Percentiles rank a stretch among this genome's conserved stretches.
These are phyloP conservation scores for Rhopalosiphum nymphaeae DNA, from an alignment of 2,888 invertebrate genomes.

Conservation along the genomic window DNA sequence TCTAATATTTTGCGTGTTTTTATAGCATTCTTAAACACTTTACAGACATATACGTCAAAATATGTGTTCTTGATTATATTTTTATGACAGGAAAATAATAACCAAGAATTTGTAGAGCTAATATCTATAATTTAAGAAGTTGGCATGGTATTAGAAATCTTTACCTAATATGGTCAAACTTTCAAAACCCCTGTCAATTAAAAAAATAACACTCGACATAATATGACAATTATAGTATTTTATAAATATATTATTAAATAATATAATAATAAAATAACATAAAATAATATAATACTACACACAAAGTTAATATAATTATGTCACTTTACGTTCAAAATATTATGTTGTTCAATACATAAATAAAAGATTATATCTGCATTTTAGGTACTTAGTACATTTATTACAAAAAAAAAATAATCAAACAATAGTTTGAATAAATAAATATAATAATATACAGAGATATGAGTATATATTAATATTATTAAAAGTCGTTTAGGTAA, in stretches of 20 bases:
- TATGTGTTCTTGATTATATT: slow-evolving; percentile 40
- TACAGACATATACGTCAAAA: slow-evolving; percentile 2
- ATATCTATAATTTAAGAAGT: slow-evolving; percentile 20
- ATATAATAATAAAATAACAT: too few species aligned
- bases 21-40: neutral
- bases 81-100: slow-evolving; percentile 44
- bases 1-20: neutral
- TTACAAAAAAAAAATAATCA: neutral
- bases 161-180: slow-evolving; percentile 19
- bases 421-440: neutral
- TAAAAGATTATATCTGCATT: neutral
- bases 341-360: neutral
- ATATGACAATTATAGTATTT: neutral
- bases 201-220: neutral
- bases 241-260: neutral
- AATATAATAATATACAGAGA: neutral
- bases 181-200: slow-evolving; percentile 19
- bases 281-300: too few species aligned
- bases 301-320: neutral
- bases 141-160: neutral
- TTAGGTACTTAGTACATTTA: neutral
- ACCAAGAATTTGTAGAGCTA: slow-evolving; percentile 2
- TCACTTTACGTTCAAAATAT: neutral
- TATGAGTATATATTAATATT: neutral
- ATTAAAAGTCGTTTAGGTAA: neutral